These are phyloP conservation scores for Ceratitis capitata DNA, from an alignment of 1,140 invertebrate genomes.

Conservation along the genomic window DNA sequence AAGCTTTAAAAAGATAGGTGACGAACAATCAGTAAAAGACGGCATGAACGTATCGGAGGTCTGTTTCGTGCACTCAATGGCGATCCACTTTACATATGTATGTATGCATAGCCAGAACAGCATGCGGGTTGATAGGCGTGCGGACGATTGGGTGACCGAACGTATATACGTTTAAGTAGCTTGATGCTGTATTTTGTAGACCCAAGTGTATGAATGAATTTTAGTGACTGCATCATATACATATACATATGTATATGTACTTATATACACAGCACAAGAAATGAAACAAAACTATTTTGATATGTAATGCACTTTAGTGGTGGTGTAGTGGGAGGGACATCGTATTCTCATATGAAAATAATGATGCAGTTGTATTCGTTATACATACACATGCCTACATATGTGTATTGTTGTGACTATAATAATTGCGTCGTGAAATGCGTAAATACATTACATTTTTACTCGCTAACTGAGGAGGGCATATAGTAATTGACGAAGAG, in stretches of 20 bases:
- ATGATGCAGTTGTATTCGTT: background rate
- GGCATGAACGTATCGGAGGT: background rate
- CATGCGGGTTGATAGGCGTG: background rate
- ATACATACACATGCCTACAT: background rate
- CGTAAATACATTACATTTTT: slow-evolving; percentile 3
- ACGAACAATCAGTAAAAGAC: background rate
- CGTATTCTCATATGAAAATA: background rate
- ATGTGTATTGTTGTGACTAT: background rate
- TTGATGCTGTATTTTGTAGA: background rate
- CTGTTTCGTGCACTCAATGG: background rate
- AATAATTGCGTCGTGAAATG: background rate
- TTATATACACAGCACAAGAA: background rate
- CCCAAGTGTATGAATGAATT: slow-evolving; percentile 20
- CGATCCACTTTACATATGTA: background rate
- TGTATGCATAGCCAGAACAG: too few relatives aligned
- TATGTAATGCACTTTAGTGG: background rate
- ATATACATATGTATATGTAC: background rate
- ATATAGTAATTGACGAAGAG: background rate
- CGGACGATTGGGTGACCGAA: background rate
- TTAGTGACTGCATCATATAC: background rate
- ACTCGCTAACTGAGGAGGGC: background rate
- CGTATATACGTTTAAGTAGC: background rate
- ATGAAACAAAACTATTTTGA: too few relatives aligned
- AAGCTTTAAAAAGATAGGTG: background rate
- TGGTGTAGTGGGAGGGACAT: background rate